These are phyloP conservation scores for Eclectus roratus DNA, from an alignment of 2,113 vertebrate species.

Conservation along the genomic window DNA sequence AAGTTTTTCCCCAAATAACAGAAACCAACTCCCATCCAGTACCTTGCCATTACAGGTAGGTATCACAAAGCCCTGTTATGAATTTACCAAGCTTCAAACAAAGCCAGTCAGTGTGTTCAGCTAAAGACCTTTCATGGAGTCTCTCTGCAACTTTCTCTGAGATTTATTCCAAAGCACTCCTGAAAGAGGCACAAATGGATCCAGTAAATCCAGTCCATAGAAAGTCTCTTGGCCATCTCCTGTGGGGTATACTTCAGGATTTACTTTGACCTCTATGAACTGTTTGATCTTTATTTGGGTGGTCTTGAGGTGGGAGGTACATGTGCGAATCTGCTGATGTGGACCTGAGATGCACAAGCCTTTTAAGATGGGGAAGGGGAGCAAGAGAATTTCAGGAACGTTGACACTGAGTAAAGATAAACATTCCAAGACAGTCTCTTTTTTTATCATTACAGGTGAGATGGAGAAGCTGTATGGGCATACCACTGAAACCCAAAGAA, in stretches of 20 bases:
- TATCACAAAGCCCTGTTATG: not conserved
- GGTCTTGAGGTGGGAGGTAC: fast-evolving
- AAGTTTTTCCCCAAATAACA: not conserved
- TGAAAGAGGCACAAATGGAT: not conserved
- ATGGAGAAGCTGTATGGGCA: not conserved
- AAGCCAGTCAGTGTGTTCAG: not conserved
- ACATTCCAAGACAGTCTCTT: not conserved
- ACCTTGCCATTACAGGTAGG: not conserved
- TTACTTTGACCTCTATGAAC: not conserved
- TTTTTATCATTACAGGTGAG: not conserved
- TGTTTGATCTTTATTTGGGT: not conserved
- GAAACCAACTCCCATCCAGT: not conserved
- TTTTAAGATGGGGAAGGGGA: not conserved
- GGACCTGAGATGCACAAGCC: not conserved
- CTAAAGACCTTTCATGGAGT: not conserved
- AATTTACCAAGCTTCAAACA: not conserved
- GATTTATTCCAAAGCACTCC: not conserved
- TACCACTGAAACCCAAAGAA: not conserved
- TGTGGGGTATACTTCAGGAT: not conserved
- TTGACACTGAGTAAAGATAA: not conserved
- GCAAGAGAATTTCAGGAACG: not conserved
- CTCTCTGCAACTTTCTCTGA: not conserved
- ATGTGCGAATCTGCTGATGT: fast-evolving
- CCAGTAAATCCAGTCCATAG: not conserved
- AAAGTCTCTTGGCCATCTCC: not conserved